Percentiles rank a stretch among this genome's conserved stretches.
Evolutionary conservation across 2,113 vertebrate genomes (phyloP).

Genomic region (Corythornis vintsioides): DNA sequence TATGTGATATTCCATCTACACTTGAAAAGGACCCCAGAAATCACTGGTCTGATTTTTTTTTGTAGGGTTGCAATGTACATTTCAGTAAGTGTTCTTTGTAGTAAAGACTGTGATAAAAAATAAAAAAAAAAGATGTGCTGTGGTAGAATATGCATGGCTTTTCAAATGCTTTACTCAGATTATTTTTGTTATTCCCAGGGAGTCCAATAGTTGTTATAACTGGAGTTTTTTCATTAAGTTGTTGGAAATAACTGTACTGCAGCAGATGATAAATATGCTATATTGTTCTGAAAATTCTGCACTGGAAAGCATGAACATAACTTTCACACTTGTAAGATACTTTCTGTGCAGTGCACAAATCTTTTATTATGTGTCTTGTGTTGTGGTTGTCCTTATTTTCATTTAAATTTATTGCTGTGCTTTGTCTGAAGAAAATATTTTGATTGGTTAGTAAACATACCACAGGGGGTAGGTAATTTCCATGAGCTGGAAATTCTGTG

Average conservation of each 20-base stretch:
- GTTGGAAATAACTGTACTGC: constrained; percentile 16
- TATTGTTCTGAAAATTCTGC: constrained; percentile 3
- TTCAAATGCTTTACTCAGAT: constrained; percentile 1
- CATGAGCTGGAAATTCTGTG: constrained; percentile 41
- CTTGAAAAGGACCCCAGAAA: neutral
- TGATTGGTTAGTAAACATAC: constrained; percentile 65
- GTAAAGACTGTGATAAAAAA: neutral
- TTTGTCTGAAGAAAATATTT: constrained; percentile 66
- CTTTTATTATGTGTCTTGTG: constrained; percentile 38
- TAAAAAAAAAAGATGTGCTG: neutral
- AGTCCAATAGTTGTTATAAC: neutral
- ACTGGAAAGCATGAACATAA: constrained; percentile 26
- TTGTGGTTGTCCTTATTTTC: constrained; percentile 47
- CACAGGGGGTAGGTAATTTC: constrained; percentile 39
- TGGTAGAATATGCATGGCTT: constrained; percentile 2
- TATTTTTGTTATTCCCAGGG: constrained; percentile 13
- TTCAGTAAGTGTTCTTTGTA: neutral
- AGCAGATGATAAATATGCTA: neutral
- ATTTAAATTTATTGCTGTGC: constrained; percentile 63
- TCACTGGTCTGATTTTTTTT: neutral
- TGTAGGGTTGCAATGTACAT: neutral
- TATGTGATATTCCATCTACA: neutral
- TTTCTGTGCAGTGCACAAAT: constrained; percentile 61
- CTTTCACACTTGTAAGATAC: constrained; percentile 62
- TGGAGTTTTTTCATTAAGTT: constrained; percentile 37